phyloP scores from a whole-genome alignment of 1,140 invertebrate genomes.

The Cotesia vestalis region DNA sequence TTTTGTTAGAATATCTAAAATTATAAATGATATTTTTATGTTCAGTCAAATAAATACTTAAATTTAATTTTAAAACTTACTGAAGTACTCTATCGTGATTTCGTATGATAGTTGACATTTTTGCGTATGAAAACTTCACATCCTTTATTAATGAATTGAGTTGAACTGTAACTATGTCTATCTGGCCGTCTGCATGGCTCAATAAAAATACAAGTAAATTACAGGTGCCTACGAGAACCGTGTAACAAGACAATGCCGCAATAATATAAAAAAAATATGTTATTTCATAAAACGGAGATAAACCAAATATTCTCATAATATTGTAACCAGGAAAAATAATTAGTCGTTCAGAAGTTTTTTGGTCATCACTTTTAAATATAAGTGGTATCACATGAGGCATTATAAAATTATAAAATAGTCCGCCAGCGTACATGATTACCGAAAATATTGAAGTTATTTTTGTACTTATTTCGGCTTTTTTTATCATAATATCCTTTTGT shows the following conservation, averaged over 20 bases:
- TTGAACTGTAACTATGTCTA: no score
- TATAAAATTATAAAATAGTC: conserved; percentile 18
- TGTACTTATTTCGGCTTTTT: not conserved
- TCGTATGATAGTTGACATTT: conserved; percentile 9
- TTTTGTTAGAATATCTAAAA: not conserved
- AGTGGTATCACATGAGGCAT: conserved; percentile 25
- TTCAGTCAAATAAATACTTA: not conserved
- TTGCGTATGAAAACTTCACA: not conserved
- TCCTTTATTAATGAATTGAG: conserved; percentile 17
- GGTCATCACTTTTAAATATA: not conserved
- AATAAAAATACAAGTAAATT: conserved; percentile 26
- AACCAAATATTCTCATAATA: conserved; percentile 30
- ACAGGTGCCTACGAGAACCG: conserved; percentile 16
- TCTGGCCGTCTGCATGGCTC: no score
- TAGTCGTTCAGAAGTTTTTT: not conserved
- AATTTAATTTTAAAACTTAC: conserved; percentile 6
- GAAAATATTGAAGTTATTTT: conserved; percentile 1
- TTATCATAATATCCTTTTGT: conserved; percentile 12
- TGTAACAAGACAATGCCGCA: conserved; percentile 26
- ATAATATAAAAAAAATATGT: conserved; percentile 38
- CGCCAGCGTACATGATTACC: conserved; percentile 3
- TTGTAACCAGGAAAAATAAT: conserved; percentile 33
- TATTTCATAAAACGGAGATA: conserved; percentile 40
- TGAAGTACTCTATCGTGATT: conserved; percentile 14
- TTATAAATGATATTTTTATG: not conserved